Evolutionary conservation across 92 coral and sea anemone species (phyloP).

Genomic region (Porites evermanni): DNA sequence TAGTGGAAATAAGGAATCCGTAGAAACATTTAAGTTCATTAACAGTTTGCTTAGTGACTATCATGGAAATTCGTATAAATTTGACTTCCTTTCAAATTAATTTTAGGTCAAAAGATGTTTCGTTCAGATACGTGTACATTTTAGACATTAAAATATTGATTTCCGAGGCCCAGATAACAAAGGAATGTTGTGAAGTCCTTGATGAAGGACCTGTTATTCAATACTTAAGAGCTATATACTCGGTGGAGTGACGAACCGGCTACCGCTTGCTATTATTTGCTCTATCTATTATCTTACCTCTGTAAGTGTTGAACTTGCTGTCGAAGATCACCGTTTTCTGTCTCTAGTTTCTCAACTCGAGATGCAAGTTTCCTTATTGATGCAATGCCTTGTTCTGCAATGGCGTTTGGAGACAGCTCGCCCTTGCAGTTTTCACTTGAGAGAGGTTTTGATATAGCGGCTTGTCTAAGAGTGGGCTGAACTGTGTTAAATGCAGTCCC

Average conservation of each 20-base stretch:
- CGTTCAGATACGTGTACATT: too few species aligned
- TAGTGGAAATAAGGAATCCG: too few species aligned
- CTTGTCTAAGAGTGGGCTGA: not conserved
- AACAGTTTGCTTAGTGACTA: too few species aligned
- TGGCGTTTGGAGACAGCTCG: not conserved
- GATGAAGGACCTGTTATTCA: not conserved
- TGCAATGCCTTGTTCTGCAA: not conserved
- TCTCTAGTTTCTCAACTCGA: constrained; percentile 9
- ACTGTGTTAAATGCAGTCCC: not conserved
- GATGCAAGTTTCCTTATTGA: not conserved
- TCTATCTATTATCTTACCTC: not conserved
- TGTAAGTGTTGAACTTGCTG: not conserved
- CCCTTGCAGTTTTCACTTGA: not conserved
- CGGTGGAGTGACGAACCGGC: not conserved
- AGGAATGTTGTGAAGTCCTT: not conserved
- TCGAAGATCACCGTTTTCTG: constrained; percentile 5
- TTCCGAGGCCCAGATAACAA: too few species aligned
- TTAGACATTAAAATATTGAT: too few species aligned
- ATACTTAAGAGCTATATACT: not conserved
- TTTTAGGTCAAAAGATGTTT: too few species aligned
- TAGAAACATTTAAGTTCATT: too few species aligned
- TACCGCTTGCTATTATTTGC: not conserved
- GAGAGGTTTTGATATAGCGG: not conserved
- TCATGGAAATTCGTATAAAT: too few species aligned
- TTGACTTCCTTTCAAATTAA: too few species aligned